Base-by-base conservation (phyloP, 2,888 invertebrate species). In the Minunthozetes semirufus region DNA sequence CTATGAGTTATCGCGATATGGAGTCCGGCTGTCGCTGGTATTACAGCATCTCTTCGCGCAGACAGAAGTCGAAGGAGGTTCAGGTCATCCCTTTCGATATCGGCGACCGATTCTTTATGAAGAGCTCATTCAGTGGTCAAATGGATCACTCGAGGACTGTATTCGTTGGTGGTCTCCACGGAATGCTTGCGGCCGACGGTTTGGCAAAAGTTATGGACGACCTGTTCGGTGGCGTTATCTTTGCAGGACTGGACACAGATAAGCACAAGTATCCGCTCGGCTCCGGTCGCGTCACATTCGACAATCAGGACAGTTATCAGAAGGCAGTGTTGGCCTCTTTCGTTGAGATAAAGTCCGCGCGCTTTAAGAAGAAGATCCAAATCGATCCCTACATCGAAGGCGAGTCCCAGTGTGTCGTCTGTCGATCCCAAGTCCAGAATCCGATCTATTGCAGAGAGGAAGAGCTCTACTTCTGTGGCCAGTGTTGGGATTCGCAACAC, bases 71-170 rank as follows among this genome's bases (percentile, higher is more conserved):
- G 17, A 98, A 97, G 83, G 93, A 95, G 86, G 95, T 93, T 73
- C 93, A 99, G 85, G 93, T 98, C 71, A 98, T 98, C 81, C 98
- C 98, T 4, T 99, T 98, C 98, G 88, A 91, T 73, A 87, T 95
- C 80, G 88, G 88, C 77, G 95, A 98, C 84, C 91, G 93, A n/a
- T 93, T 93, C 84, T 94, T 89, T 85, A 84, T 85, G 1, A 81
- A 83, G 15, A 83, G 82, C 76, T 83, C 84, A 0, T 68, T 68
- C n/a, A 81, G 82, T 9, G 81, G 81, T 81, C 92, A 93, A 81
- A 85, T 95, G 81, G 95, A 92, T 85, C 92, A 91, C 0, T 88
- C 89, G 76, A 93, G 94, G 84, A 98, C 97, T 0, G 94, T 99
- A 77, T 99, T 99, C 84, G 97, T 99, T 78, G 98, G 98, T 74